Evolutionary conservation across 2,113 vertebrate species (phyloP).

Genomic region (Dicentrarchus labrax): DNA sequence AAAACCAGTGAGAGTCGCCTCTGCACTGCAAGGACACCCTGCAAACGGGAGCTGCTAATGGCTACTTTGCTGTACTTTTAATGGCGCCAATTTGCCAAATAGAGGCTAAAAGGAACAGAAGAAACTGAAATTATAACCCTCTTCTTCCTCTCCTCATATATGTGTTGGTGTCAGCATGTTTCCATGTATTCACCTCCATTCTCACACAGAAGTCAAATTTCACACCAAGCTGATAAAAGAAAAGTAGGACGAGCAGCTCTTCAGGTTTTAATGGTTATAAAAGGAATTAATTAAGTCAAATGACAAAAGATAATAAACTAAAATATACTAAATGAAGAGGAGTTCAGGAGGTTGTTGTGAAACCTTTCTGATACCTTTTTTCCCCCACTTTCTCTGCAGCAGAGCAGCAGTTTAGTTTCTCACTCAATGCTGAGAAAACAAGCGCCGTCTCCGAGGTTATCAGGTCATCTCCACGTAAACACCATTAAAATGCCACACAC

Average conservation of each 20-base stretch:
- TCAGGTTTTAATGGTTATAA: no score
- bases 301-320: no score
- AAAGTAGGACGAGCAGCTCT: neutral
- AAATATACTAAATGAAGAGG: neutral
- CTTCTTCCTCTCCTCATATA: no score
- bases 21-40: neutral
- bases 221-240: neutral
- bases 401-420: neutral
- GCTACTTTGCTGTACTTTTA: no score
- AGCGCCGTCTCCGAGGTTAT: slow-evolving; percentile 6
- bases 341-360: no score
- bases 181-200: neutral
- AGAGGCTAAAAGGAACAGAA: neutral
- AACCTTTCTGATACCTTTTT: no score
- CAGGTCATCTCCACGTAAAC: slow-evolving; percentile 27
- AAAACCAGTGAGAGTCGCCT: neutral
- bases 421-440: slow-evolving; percentile 14
- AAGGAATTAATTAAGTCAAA: no score
- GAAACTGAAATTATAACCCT: no score
- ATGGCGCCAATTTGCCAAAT: neutral
- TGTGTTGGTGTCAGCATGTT: neutral
- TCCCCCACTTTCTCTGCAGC: no score
- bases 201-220: neutral
- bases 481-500: slow-evolving; percentile 4
- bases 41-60: neutral